Evolutionary conservation across 2,888 invertebrate species (phyloP).

Genomic region (Alentia gelatinosa): DNA sequence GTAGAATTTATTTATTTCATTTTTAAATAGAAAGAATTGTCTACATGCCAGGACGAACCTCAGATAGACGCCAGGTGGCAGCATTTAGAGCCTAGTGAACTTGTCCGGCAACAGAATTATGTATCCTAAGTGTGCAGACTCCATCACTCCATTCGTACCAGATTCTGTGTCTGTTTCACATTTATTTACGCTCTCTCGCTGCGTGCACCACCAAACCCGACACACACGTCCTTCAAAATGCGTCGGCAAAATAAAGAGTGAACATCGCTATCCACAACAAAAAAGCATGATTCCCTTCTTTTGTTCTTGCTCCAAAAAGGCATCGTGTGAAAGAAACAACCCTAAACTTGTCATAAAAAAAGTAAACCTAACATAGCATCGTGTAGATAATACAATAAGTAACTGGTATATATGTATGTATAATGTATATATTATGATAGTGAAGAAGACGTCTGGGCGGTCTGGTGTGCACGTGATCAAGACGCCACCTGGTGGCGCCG

Average conservation of each 20-base stretch:
- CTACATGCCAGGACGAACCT: neutral
- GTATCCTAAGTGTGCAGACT: neutral
- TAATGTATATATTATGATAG: conserved; percentile 8
- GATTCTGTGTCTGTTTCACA: neutral
- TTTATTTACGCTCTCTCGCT: neutral
- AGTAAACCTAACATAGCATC: conserved; percentile 51
- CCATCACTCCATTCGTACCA: neutral
- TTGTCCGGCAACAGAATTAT: neutral
- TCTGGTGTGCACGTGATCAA: neutral
- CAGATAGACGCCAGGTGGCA: neutral
- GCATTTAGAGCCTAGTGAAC: neutral
- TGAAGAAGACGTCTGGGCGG: neutral
- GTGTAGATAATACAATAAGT: conserved; percentile 40
- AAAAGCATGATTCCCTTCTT: neutral
- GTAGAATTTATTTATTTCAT: too few species aligned
- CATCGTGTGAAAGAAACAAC: neutral
- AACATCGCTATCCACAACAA: neutral
- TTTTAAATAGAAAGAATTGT: too few species aligned
- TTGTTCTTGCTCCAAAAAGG: conserved; percentile 24
- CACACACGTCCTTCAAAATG: neutral
- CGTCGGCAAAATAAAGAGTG: neutral
- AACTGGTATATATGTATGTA: conserved; percentile 1
- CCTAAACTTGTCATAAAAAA: neutral
- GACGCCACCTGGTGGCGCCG: neutral
- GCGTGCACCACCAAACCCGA: neutral